These are phyloP conservation scores for Neoaliturus tenellus DNA, from an alignment of 2,888 invertebrate species.

Conservation along the genomic window DNA sequence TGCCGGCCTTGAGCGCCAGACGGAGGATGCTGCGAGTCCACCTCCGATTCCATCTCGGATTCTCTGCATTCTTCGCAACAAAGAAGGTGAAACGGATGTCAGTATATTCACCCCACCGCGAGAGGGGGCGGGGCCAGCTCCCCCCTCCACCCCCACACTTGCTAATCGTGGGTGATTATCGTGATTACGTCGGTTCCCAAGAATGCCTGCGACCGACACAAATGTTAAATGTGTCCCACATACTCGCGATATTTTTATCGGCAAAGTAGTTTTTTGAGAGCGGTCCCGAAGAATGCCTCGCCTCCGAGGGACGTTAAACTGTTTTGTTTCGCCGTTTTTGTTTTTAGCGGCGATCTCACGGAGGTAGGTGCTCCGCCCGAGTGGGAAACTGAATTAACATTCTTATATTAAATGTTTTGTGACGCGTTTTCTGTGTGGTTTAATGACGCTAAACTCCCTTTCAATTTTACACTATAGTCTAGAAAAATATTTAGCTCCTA, in stretches of 20 bases:
- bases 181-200: slow-evolving; percentile 47
- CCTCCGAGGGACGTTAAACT: slow-evolving; percentile 6
- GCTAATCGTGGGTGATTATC: slow-evolving; percentile 38
- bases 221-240: slow-evolving; percentile 53
- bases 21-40: neutral
- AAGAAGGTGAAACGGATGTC: slow-evolving; percentile 52
- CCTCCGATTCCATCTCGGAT: slow-evolving; percentile 38
- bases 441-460: too few relatives aligned
- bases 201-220: slow-evolving; percentile 37
- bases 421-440: neutral
- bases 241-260: slow-evolving; percentile 51
- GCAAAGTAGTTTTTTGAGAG: slow-evolving; percentile 51
- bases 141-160: slow-evolving; percentile 12
- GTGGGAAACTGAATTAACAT: slow-evolving; percentile 14
- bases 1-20: slow-evolving; percentile 25
- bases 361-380: neutral
- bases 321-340: neutral
- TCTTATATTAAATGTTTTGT: neutral
- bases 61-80: slow-evolving; percentile 51
- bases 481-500: too few relatives aligned
- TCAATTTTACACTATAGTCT: too few relatives aligned
- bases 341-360: slow-evolving; percentile 13
- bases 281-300: slow-evolving; percentile 1
- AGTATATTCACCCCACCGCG: slow-evolving; percentile 45
- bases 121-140: neutral